Percentiles rank a stretch among this genome's conserved stretches.
Conservation (phyloP, 2,113 vertebrate species). For the Rhinolophus sinicus region DNA sequence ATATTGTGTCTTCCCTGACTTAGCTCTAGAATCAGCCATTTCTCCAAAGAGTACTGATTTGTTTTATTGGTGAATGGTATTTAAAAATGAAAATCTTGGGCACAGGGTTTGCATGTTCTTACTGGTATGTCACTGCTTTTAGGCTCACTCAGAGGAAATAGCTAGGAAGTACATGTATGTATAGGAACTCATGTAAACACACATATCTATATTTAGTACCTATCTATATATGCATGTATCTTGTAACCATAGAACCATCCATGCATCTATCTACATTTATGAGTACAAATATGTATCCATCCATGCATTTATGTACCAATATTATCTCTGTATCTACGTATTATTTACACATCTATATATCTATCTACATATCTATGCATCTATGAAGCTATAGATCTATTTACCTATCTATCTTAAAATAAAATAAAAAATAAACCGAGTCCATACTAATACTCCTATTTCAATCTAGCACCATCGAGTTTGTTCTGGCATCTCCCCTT, state of each 20-base stretch:
- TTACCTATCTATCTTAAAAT: not conserved
- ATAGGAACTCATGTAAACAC: not conserved
- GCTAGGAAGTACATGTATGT: not conserved
- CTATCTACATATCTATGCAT: not conserved
- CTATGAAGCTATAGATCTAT: not conserved
- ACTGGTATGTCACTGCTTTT: not conserved
- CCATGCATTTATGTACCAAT: not conserved
- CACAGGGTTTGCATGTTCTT: not conserved
- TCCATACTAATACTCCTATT: not conserved
- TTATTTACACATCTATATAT: not conserved
- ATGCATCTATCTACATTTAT: not conserved
- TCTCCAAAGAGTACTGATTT: not conserved
- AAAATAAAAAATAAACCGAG: conserved; percentile 1
- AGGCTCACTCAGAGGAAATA: not conserved
- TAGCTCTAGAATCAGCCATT: not conserved
- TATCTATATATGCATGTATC: not conserved
- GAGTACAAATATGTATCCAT: not conserved
- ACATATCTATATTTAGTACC: not conserved
- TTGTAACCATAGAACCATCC: not conserved
- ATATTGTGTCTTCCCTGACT: not conserved
- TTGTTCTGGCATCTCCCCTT: not conserved
- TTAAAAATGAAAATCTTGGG: not conserved
- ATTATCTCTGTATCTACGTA: not conserved
- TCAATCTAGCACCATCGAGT: not conserved
- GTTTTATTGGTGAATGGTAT: not conserved